Conservation (phyloP, 2,888 invertebrate genomes). For the Hipparchia sbordonii region DNA sequence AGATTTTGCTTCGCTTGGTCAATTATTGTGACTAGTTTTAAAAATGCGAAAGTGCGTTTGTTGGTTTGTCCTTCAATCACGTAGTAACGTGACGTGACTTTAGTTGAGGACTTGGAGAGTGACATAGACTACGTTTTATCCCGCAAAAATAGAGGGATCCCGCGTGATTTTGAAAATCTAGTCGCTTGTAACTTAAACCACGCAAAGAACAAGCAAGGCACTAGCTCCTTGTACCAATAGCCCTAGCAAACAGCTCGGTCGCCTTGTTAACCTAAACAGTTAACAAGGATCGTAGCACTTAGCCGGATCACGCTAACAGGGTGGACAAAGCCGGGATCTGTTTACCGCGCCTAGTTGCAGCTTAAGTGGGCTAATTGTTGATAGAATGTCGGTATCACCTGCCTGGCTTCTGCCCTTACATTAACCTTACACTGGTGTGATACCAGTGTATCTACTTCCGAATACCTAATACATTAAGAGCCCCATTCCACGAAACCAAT, state of each 20-base stretch:
- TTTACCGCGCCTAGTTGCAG: slow-evolving; percentile 76
- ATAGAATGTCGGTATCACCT: slow-evolving; percentile 64
- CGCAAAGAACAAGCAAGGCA: slow-evolving; percentile 47
- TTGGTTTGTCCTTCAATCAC: too few species aligned
- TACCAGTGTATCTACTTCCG: neutral
- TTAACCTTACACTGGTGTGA: neutral
- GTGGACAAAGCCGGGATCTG: slow-evolving; percentile 76
- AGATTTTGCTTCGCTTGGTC: too few species aligned
- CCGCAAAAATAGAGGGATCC: too few species aligned
- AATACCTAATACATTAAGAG: neutral
- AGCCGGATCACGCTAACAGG: slow-evolving; percentile 65
- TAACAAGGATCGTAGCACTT: slow-evolving; percentile 81
- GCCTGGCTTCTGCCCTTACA: slow-evolving; percentile 31
- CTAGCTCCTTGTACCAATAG: slow-evolving; percentile 65
- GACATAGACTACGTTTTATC: too few species aligned
- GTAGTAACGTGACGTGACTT: too few species aligned
- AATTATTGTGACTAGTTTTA: too few species aligned
- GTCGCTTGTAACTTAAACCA: slow-evolving; percentile 37
- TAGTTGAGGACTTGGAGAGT: too few species aligned
- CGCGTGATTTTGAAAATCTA: too few species aligned
- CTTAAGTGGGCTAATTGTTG: slow-evolving; percentile 77
- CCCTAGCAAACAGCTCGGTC: slow-evolving; percentile 61
- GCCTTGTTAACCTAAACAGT: slow-evolving; percentile 78
- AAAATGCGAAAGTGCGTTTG: too few species aligned
- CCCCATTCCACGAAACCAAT: too few species aligned